These are phyloP conservation scores for Plutomurus gul DNA, from an alignment of 1,140 invertebrate species.

Conservation along the genomic window DNA sequence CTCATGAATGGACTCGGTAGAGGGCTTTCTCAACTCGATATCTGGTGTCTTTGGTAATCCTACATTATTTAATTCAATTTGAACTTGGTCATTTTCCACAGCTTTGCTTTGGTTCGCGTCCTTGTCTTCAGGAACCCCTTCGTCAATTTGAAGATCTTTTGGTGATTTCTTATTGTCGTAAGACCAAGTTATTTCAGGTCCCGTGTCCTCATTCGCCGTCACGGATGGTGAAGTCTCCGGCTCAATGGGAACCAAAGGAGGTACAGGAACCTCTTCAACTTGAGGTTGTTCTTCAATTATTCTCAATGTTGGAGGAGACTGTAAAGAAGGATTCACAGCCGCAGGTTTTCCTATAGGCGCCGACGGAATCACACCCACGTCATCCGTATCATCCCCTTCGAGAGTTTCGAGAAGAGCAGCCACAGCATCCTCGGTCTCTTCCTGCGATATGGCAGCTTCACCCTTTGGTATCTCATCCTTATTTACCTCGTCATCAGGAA, in stretches of 20 bases:
- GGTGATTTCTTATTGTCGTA: slow-evolving; percentile 40
- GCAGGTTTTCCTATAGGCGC: neutral
- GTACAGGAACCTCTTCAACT: neutral
- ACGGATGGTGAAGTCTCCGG: neutral
- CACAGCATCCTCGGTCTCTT: slow-evolving; percentile 89
- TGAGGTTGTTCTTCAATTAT: slow-evolving; percentile 43
- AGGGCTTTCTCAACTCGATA: slow-evolving; percentile 18
- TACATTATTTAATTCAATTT: neutral
- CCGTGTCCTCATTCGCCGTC: neutral
- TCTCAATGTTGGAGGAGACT: slow-evolving; percentile 52
- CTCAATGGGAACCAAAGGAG: neutral
- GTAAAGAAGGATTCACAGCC: neutral
- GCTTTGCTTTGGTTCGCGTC: neutral
- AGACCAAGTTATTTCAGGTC: neutral
- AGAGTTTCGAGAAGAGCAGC: slow-evolving; percentile 84
- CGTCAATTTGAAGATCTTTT: slow-evolving; percentile 43
- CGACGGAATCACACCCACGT: neutral
- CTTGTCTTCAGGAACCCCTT: slow-evolving; percentile 1
- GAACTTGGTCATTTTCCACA: neutral
- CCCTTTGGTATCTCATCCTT: slow-evolving; percentile 52
- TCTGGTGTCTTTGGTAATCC: slow-evolving; percentile 40
- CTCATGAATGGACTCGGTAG: slow-evolving; percentile 4
- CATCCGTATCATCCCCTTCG: slow-evolving; percentile 58
- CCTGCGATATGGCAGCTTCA: slow-evolving; percentile 81
- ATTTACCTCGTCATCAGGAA: slow-evolving; percentile 45